These are phyloP conservation scores for Paradisaea rubra DNA, from an alignment of 2,113 vertebrate species.

Conservation along the genomic window DNA sequence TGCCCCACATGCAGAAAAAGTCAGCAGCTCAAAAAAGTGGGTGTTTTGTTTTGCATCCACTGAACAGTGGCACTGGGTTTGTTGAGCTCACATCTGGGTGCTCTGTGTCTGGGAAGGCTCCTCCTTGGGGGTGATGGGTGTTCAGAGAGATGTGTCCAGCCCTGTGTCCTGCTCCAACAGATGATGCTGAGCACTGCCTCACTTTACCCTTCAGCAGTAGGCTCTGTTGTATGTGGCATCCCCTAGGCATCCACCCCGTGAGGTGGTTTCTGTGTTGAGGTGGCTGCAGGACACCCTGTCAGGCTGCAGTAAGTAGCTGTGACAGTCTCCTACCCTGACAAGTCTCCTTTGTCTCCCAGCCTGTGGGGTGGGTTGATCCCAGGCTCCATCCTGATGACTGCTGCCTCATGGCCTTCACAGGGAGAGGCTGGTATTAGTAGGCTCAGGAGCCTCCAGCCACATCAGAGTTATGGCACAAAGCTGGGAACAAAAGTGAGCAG, in stretches of 20 bases:
- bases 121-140: background rate
- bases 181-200: background rate
- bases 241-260: background rate
- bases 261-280: background rate
- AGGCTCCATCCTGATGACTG: background rate
- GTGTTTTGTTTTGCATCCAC: background rate
- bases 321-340: background rate
- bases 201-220: background rate
- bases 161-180: background rate
- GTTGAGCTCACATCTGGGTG: background rate
- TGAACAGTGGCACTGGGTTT: background rate
- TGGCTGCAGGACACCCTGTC: background rate
- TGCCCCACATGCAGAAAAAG: background rate
- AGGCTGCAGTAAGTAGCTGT: background rate
- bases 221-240: background rate
- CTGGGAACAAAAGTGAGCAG: background rate
- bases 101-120: background rate
- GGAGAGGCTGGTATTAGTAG: background rate
- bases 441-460: background rate
- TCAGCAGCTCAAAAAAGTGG: background rate
- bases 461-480: background rate
- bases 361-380: background rate
- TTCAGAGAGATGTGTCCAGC: background rate
- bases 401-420: background rate
- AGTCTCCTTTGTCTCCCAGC: background rate